Conservation (phyloP, 2,113 vertebrate species). For the Prolemur simus region DNA sequence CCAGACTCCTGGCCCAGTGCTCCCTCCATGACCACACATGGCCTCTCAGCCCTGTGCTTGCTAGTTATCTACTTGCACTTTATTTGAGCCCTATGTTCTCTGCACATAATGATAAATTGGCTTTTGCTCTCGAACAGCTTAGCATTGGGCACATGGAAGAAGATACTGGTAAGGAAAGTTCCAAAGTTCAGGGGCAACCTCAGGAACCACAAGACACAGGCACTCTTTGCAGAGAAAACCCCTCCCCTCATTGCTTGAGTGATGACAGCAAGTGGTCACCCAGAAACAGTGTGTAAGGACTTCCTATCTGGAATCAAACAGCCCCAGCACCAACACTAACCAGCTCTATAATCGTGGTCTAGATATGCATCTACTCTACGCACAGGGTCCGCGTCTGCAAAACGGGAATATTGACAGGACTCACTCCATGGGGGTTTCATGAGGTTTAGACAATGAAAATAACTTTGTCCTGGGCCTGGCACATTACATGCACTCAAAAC, state of each 20-base stretch:
- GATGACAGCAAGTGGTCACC: background rate
- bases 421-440: background rate
- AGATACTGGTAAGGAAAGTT: background rate
- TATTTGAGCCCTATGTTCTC: background rate
- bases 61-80: background rate
- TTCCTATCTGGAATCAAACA: background rate
- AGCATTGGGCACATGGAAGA: background rate
- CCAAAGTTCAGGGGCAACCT: background rate
- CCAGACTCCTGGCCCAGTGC: background rate
- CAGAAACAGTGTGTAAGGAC: background rate
- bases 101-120: background rate
- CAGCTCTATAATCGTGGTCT: background rate
- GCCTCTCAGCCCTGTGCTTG: background rate
- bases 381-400: background rate
- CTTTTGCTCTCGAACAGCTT: background rate
- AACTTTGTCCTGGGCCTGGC: background rate
- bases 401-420: background rate
- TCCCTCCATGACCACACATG: background rate
- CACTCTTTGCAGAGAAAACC: background rate
- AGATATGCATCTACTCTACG: background rate
- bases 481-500: background rate
- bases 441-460: background rate
- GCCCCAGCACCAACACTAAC: background rate
- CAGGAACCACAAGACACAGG: background rate
- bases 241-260: background rate